phyloP scores from a whole-genome alignment of 2,113 vertebrate species.

The Romanogobio albipinnatus region DNA sequence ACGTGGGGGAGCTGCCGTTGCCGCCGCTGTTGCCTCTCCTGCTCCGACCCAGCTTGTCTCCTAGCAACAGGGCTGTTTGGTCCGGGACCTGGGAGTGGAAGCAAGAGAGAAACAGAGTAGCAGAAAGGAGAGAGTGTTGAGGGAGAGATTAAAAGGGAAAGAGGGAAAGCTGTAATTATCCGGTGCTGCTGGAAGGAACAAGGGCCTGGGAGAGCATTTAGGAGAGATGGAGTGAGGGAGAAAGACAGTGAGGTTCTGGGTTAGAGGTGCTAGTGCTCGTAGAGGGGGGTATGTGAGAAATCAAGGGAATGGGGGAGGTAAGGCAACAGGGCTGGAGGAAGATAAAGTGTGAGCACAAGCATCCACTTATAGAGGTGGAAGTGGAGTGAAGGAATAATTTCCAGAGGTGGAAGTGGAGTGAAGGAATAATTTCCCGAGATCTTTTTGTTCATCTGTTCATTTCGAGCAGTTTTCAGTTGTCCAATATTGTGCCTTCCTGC shows the following conservation, averaged over 20 bases:
- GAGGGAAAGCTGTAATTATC: constrained; percentile 62
- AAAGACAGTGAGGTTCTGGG: background rate
- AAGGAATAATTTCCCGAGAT: background rate
- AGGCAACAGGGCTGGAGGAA: constrained; percentile 33
- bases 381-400: constrained; percentile 9
- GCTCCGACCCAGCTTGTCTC: constrained; percentile 72
- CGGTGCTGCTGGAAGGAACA: constrained; percentile 57
- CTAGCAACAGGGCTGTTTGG: constrained; percentile 73
- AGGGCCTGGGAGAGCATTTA: constrained; percentile 42
- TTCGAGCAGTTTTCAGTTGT: background rate
- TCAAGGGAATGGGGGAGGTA: background rate
- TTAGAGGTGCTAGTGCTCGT: background rate
- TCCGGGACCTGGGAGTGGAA: constrained; percentile 63
- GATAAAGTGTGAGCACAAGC: constrained; percentile 17
- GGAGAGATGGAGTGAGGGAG: constrained; percentile 45
- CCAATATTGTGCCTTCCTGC: background rate
- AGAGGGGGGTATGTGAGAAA: constrained; percentile 26
- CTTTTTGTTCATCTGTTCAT: background rate
- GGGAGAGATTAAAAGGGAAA: constrained; percentile 23
- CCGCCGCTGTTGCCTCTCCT: constrained; percentile 54
- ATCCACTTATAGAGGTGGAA: background rate
- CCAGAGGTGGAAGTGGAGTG: too few species aligned
- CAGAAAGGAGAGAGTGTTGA: constrained; percentile 32
- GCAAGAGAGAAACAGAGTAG: constrained; percentile 57
- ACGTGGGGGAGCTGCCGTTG: constrained; percentile 51